A percentile compares a stretch with the other conserved stretches of the same genome.
Conservation (phyloP, 2,113 vertebrate species). For the Jaculus jaculus region DNA sequence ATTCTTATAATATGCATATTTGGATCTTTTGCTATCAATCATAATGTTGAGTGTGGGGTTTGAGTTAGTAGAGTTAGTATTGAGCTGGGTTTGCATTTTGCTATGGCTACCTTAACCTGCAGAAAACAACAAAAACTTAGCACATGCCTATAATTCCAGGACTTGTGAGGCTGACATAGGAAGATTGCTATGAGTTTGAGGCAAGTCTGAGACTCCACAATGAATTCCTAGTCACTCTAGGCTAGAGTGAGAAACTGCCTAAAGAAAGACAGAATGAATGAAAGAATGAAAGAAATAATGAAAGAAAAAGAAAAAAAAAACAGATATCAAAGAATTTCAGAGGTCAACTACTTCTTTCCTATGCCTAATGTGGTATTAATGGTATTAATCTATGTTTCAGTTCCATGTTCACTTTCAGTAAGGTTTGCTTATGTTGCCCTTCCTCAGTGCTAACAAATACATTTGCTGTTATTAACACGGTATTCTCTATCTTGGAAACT, state of each 20-base stretch:
- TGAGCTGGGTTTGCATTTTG: neutral
- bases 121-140: neutral
- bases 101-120: constrained; percentile 1
- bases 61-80: neutral
- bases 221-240: too few relatives aligned
- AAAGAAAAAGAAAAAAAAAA: too few relatives aligned
- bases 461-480: neutral
- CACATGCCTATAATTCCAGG: too few relatives aligned
- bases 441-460: neutral
- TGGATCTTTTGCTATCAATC: neutral
- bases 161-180: too few relatives aligned
- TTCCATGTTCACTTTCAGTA: neutral
- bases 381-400: neutral
- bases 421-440: neutral
- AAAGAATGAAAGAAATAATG: too few relatives aligned
- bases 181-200: too few relatives aligned
- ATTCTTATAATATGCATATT: neutral
- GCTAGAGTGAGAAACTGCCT: too few relatives aligned
- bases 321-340: neutral
- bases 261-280: too few relatives aligned
- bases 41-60: neutral
- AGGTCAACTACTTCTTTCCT: neutral
- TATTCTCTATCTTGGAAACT: neutral
- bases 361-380: neutral
- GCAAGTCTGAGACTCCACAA: too few relatives aligned